Base-by-base conservation (phyloP, 2,113 vertebrate species). In the Oxygymnocypris stewartii region DNA sequence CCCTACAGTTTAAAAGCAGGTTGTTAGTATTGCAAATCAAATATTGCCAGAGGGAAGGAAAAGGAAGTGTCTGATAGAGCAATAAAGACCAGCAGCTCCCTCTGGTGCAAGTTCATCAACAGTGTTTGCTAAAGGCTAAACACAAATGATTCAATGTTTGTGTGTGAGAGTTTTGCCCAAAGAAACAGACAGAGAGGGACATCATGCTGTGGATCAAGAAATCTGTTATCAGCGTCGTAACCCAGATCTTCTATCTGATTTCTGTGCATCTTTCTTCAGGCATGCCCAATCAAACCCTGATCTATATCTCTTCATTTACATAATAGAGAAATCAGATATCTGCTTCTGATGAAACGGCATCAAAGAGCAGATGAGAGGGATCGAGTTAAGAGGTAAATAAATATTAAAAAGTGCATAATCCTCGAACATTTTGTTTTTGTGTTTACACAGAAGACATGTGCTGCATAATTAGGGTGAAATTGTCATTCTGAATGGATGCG, bases 271-370 rank as follows among this genome's bases (percentile, higher is more conserved):
- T 28, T 42, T 47, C 78, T 81, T 73, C 77, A 86, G 77, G 78
- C 78, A 86, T 35, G 37, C 47, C 18, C 37, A 86, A 73, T 67
- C 49, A 57, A 73, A 42, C 49, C 35, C 84, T 40, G 84, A 86
- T 86, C 84, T 28, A 20, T 80, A 80, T 86, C 84, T 31, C 44
- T 0, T 67, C 6, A 74, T 86, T 76, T 75, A 42, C 82, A 87
- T 31, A 76, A 16, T 35, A 25, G 12, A 47, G n/a, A 84, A 65
- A 74, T 42, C 65, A 47, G 85, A 86, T 86, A 37, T 77, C 28
- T 44, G 74, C 44, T 49, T 67, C 20, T 71, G 40, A 85, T 79
- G 35, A 79, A 76, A 16, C 61, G 65, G 28, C 71, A 61, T 75
- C 84, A 80, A 67, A 81, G 47, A 81, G 37, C 47, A 28, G 14